Evolutionary conservation across 2,113 vertebrate species (phyloP).

Genomic region (Oostethus manadensis): DNA sequence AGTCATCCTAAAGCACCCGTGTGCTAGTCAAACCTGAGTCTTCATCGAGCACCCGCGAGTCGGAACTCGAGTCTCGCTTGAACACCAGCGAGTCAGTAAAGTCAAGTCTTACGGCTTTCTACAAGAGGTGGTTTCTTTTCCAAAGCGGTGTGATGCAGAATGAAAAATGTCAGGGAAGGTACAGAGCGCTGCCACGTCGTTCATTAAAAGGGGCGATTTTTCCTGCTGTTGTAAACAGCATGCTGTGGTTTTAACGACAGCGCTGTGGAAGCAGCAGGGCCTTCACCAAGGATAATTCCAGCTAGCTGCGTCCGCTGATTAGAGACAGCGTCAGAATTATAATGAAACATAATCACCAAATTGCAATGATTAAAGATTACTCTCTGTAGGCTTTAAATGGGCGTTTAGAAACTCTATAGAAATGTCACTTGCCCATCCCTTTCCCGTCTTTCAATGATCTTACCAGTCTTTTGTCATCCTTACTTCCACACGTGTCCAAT

Average conservation of each 20-base stretch:
- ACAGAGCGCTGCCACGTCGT: conserved; percentile 27
- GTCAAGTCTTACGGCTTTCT: too few species aligned
- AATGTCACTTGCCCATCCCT: conserved; percentile 5
- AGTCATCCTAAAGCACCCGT: too few species aligned
- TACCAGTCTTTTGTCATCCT: conserved; percentile 18
- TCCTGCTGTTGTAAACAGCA: conserved; percentile 24
- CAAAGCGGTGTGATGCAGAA: conserved; percentile 5
- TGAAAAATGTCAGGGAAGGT: not conserved
- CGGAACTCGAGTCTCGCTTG: too few species aligned
- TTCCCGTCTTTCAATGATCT: conserved; percentile 21
- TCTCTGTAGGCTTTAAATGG: conserved; percentile 48
- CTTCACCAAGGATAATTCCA: conserved; percentile 40
- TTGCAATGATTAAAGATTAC: conserved; percentile 50
- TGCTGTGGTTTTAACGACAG: conserved; percentile 29
- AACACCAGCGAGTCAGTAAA: too few species aligned
- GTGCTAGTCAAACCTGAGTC: too few species aligned
- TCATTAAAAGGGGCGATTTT: conserved; percentile 24
- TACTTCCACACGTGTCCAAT: not conserved
- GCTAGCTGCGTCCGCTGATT: conserved; percentile 34
- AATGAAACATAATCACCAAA: conserved; percentile 61
- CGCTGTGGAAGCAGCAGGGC: conserved; percentile 25
- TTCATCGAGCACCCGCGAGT: too few species aligned
- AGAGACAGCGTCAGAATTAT: conserved; percentile 45
- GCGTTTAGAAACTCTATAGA: conserved; percentile 38
- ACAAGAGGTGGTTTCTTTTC: not conserved